Percentiles rank a stretch among this genome's conserved stretches.
phyloP scores from a whole-genome alignment of 2,797 vertebrate genomes.

The Caiman crocodilus region DNA sequence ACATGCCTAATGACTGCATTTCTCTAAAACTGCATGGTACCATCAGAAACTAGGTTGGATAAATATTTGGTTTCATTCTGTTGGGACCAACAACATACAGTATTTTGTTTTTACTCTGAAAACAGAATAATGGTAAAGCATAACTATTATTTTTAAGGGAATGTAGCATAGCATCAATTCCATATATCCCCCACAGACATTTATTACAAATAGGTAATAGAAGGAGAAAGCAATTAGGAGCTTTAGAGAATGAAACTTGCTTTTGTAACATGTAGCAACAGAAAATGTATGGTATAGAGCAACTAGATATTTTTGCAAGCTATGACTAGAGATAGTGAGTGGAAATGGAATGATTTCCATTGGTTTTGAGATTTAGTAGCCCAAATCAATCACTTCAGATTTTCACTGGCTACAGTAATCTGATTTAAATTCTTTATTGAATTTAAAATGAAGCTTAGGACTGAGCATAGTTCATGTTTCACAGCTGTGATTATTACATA shows the following conservation, averaged over 20 bases:
- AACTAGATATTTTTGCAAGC: not conserved
- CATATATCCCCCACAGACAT: not conserved
- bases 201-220: not conserved
- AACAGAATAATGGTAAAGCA: not conserved
- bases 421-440: not conserved
- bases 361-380: not conserved
- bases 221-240: not conserved
- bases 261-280: not conserved
- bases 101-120: not conserved
- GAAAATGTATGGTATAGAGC: not conserved
- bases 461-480: not conserved
- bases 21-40: not conserved
- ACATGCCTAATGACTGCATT: not conserved
- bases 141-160: not conserved
- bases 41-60: not conserved
- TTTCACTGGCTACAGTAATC: not conserved
- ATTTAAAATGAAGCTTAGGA: not conserved
- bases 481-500: not conserved
- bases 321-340: not conserved
- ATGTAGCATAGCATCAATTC: not conserved
- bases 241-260: not conserved
- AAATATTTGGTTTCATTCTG: not conserved
- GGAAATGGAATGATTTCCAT: not conserved
- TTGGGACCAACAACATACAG: fast-evolving
- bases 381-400: not conserved